phyloP scores from a whole-genome alignment of 2,888 invertebrate genomes.

The Stegophylla sp. region DNA sequence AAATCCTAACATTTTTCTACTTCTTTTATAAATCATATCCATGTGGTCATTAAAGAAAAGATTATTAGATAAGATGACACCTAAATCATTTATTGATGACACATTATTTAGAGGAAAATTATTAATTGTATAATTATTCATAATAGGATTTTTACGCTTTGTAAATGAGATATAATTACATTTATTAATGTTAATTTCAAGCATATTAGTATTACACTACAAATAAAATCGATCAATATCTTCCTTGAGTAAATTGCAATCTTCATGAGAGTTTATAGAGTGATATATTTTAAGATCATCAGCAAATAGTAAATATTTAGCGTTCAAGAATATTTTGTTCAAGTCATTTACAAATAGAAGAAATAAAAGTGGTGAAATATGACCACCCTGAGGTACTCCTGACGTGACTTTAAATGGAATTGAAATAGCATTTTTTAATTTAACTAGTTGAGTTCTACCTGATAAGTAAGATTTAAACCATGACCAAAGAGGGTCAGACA shows the following conservation, averaged over 20 bases:
- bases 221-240: no score
- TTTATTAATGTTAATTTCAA: slow-evolving; percentile 49
- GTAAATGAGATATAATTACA: not conserved
- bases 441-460: not conserved
- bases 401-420: not conserved
- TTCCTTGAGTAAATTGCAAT: no score
- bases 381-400: not conserved
- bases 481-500: not conserved
- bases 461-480: not conserved
- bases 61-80: not conserved
- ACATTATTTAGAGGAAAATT: not conserved
- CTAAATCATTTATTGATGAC: not conserved
- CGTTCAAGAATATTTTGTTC: not conserved
- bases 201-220: not conserved
- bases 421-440: not conserved
- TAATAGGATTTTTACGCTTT: not conserved
- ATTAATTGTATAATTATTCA: not conserved
- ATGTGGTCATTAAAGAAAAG: not conserved
- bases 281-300: not conserved
- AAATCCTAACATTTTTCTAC: not conserved
- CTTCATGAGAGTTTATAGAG: no score
- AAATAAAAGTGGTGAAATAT: no score
- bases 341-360: no score
- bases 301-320: not conserved
- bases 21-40: not conserved